Evolutionary conservation across 1,140 invertebrate genomes (phyloP), one percentile per base, ranked within the genome.

Genomic region (Chelonus insularis): DNA sequence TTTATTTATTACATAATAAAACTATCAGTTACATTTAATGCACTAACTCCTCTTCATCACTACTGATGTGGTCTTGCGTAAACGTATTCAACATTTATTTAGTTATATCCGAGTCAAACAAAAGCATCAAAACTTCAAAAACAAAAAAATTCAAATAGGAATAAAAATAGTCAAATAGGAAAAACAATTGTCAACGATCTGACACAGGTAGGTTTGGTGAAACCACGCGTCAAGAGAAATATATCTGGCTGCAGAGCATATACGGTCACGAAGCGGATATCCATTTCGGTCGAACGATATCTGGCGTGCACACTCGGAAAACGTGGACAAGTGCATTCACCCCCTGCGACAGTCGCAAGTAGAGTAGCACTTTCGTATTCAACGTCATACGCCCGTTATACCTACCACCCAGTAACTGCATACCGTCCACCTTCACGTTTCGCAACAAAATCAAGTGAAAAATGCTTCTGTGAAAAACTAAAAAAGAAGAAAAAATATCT

Each of bases 311-410:
- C 18, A 52, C 41, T 20, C 51, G 52, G 45, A 52, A 52, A 39
- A 50, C 57, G 55, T 57, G 58, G 57, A 64, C 63, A 57, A 60
- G 63, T 64, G 57, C 63, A 64, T 64, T 60, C 63, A 64, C 63
- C 63, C 60, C 52, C 18, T 32, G 36, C 34, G 52, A 47, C 56
- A 36, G 50, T 52, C 34, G 21, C 43, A 32, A 48, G 41, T 48
- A 32, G 37, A 34, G 50, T 14, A 57, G 29, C 57, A 58, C 57
- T 63, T 63, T 63, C 62, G 62, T 52, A 63, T 63, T 63, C 62
- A 57, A 48, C 54, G 51, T 62, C 54, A 51, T 32, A 58, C 14
- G 45, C 56, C 20, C 39, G 39, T 57, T 57, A 36, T 11, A 25
- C 16, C 41, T 8, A 43, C 12, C 39, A 57, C 41, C 39, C 55